These are phyloP conservation scores for Diprion similis DNA, from an alignment of 1,140 invertebrate species.

Conservation along the genomic window DNA sequence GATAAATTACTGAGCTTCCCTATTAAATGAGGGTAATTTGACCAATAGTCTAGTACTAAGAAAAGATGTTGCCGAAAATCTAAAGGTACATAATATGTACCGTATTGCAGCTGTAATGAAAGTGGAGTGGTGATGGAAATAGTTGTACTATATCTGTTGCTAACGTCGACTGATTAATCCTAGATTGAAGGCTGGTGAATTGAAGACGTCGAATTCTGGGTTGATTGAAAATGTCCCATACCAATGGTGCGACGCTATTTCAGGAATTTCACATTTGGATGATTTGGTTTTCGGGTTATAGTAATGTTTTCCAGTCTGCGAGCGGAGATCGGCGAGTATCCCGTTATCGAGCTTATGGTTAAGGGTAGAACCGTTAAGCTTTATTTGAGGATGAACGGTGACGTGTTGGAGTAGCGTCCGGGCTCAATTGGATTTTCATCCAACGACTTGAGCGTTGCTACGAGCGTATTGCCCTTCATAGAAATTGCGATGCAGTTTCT, in stretches of 20 bases:
- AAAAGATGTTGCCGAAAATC: too few species aligned
- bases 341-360: slow-evolving; percentile 10
- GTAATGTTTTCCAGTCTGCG: slow-evolving; percentile 14
- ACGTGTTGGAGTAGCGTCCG: slow-evolving; percentile 21
- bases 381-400: slow-evolving; percentile 11
- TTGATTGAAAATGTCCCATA: neutral
- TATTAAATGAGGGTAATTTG: too few species aligned
- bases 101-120: too few species aligned
- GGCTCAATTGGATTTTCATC: slow-evolving; percentile 30
- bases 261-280: slow-evolving; percentile 13
- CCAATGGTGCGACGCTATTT: neutral
- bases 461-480: too few species aligned
- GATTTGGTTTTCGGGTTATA: slow-evolving; percentile 31
- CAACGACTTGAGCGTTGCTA: too few species aligned
- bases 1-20: too few species aligned
- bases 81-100: too few species aligned
- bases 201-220: neutral
- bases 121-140: too few species aligned
- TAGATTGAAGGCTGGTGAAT: neutral
- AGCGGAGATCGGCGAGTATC: slow-evolving; percentile 1
- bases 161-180: neutral
- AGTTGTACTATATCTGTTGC: neutral
- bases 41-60: too few species aligned
- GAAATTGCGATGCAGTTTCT: too few species aligned
- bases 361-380: slow-evolving; percentile 18